A percentile compares a stretch with the other conserved stretches of the same genome.
These are phyloP conservation scores for Drosophila eohydei DNA, from an alignment of 2,888 invertebrate species.

Conservation along the genomic window DNA sequence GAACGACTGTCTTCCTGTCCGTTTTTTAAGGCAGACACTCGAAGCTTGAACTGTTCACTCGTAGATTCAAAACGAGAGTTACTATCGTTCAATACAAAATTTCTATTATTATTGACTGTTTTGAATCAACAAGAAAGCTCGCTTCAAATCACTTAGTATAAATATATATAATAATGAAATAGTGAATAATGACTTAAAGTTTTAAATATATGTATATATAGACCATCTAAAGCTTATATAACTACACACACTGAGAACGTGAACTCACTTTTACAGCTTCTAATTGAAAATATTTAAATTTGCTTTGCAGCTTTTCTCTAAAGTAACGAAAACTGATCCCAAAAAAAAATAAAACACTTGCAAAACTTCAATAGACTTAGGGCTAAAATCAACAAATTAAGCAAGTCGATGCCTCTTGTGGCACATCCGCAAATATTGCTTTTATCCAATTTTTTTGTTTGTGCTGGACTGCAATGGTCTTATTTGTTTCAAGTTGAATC, in stretches of 20 bases:
- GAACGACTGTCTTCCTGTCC: no score
- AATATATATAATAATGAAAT: neutral
- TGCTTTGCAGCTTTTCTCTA: neutral
- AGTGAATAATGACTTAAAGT: no score
- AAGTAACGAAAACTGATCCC: no score
- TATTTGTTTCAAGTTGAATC: neutral
- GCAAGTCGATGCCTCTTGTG: neutral
- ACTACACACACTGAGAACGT: neutral
- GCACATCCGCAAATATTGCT: neutral
- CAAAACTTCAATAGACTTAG: neutral
- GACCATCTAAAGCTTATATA: neutral
- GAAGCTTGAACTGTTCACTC: neutral
- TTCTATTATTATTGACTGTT: neutral
- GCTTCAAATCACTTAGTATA: neutral
- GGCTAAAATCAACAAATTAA: neutral
- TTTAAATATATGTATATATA: neutral
- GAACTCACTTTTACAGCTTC: neutral
- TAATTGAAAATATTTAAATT: neutral
- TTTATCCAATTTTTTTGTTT: neutral
- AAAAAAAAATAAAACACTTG: neutral
- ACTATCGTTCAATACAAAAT: neutral
- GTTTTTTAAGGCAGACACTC: no score
- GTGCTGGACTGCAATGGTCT: neutral
- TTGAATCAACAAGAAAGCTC: no score
- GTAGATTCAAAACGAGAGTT: neutral